Base-by-base conservation (phyloP, 2,113 vertebrate species). In the Piprites chloris region DNA sequence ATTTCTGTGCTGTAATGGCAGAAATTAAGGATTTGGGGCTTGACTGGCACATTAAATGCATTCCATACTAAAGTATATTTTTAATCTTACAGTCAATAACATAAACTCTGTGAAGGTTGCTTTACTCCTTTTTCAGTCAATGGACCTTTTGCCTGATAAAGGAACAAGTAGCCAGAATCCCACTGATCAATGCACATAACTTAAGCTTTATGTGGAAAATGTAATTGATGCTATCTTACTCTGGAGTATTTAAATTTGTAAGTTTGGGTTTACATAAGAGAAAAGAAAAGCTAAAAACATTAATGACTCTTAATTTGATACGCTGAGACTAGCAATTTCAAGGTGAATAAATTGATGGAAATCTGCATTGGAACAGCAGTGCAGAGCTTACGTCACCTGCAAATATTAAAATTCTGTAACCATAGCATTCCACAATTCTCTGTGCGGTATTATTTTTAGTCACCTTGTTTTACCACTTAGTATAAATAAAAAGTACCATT, bases 371-470 rank as follows among this genome's bases (percentile, higher is more conserved):
- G 52, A 96, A 59, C 65, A 91, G 75, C 88, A 82, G 44, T 89
- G 80, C 80, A 82, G 91, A 81, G 85, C 81, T 74, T 93, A 69
- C 12, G 6, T 90, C 87, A 91, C 85, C 63, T 95, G 81, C 47
- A 90, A 94, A 90, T 91, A 89, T 89, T 89, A 92, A 86, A 83
- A 86, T 90, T 93, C 83, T 75, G 73, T 92, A 95, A 95, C 80
- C 73, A 72, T 84, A 93, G 73, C 79, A 92, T 92, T 95, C 44
- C 61, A 56, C 85, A 95, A 71, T 94, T 94, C 83, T 68, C n/a
- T 8, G 33, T 2, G 2, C 4, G 9, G 58, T 84, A 94, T 81
- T 96, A 85, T 95, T 93, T 94, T 94, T 93, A 92, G 80, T 92
- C 85, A 73, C 83, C 84, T 83, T 94, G 26, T 87, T 96, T 95